Evolutionary conservation across 2,888 invertebrate species (phyloP).

Genomic region (Biston stratarius): DNA sequence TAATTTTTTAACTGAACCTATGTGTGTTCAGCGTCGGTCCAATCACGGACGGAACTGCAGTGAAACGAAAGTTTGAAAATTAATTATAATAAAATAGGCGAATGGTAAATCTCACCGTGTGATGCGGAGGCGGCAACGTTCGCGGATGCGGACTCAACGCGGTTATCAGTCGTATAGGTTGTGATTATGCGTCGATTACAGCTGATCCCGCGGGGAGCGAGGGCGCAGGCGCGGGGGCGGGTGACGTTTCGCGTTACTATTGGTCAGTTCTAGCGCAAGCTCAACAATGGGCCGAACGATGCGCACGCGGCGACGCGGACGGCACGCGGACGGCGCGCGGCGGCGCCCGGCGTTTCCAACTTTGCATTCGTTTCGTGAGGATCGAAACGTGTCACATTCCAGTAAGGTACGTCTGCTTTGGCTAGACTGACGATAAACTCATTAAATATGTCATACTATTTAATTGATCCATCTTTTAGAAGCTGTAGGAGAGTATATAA

Average conservation of each 20-base stretch:
- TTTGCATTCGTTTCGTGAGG: constrained; percentile 33
- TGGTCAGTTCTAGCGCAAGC: constrained; percentile 61
- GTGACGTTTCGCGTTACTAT: constrained; percentile 46
- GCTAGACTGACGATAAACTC: neutral
- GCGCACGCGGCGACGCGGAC: constrained; percentile 62
- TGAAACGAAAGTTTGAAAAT: constrained; percentile 5
- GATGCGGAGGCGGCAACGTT: constrained; percentile 32
- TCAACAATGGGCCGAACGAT: constrained; percentile 63
- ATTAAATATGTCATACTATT: neutral
- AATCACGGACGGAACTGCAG: constrained; percentile 2
- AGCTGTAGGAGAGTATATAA: too few relatives aligned
- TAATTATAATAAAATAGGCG: constrained; percentile 14
- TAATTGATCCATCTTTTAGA: neutral
- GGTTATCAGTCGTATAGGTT: constrained; percentile 63
- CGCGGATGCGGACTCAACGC: constrained; percentile 44
- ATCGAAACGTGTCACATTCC: constrained; percentile 11
- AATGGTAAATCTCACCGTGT: constrained; percentile 48
- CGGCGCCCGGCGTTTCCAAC: constrained; percentile 36
- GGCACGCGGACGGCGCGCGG: too few relatives aligned
- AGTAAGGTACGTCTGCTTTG: neutral
- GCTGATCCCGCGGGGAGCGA: constrained; percentile 55
- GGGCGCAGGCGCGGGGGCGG: constrained; percentile 37
- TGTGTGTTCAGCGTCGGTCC: constrained; percentile 7
- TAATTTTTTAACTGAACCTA: constrained; percentile 12
- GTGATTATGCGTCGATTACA: constrained; percentile 62